These are phyloP conservation scores for Brachionus rubens DNA, from an alignment of 1,140 invertebrate genomes.

Conservation along the genomic window DNA sequence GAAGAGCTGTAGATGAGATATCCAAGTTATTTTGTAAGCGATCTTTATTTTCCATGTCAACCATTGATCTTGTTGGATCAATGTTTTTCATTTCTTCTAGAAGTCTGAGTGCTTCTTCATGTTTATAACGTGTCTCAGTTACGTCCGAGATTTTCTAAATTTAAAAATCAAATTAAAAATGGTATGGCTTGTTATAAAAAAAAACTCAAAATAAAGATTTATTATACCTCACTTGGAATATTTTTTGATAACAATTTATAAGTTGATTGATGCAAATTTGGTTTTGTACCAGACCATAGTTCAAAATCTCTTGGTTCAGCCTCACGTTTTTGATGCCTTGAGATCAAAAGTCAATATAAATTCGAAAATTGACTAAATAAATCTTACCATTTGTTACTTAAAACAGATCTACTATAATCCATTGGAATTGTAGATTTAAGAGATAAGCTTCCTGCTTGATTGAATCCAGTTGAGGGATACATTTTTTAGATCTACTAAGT, in stretches of 20 bases:
- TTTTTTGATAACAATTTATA: conserved; percentile 25
- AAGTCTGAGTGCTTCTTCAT: conserved; percentile 17
- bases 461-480: conserved; percentile 6
- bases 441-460: conserved; percentile 4
- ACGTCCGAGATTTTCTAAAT: neutral
- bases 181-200: too few species aligned
- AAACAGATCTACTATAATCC: conserved; percentile 42
- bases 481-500: neutral
- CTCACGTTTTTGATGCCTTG: conserved; percentile 43
- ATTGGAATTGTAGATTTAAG: conserved; percentile 4
- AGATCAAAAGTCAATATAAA: neutral
- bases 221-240: neutral
- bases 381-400: conserved; percentile 32
- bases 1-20: neutral
- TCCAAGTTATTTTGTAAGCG: neutral
- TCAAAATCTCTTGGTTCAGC: conserved; percentile 34
- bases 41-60: neutral
- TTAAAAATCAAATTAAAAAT: too few species aligned
- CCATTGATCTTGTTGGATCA: neutral
- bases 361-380: neutral
- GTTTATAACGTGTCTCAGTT: conserved; percentile 7
- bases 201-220: neutral
- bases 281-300: neutral
- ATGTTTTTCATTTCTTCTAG: conserved; percentile 15
- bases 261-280: conserved; percentile 28